These are phyloP conservation scores for Onthophagus taurus DNA, from an alignment of 1,140 invertebrate species.

Conservation along the genomic window DNA sequence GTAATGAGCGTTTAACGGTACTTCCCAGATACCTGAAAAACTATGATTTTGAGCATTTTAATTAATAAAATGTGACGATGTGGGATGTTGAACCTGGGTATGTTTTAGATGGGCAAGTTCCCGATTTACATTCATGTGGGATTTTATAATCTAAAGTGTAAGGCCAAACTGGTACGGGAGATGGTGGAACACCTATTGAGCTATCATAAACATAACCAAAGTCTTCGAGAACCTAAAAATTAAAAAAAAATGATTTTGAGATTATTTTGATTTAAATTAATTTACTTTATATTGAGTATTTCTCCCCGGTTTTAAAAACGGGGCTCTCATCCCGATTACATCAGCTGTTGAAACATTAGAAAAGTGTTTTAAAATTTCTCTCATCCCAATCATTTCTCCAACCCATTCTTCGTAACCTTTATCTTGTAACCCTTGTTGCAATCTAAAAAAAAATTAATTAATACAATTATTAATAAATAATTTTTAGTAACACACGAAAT, in stretches of 20 bases:
- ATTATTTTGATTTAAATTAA: background rate
- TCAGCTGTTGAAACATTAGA: conserved; percentile 72
- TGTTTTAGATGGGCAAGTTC: conserved; percentile 80
- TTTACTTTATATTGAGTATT: conserved; percentile 84
- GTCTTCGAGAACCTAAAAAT: conserved; percentile 66
- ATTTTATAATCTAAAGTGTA: conserved; percentile 89
- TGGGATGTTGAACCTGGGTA: conserved; percentile 58
- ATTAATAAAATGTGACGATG: background rate
- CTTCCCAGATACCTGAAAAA: conserved; percentile 82
- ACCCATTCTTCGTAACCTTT: conserved; percentile 87
- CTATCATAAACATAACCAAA: conserved; percentile 90
- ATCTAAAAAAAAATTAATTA: conserved; percentile 21
- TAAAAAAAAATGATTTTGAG: background rate
- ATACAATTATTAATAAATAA: background rate
- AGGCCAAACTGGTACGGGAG: conserved; percentile 81
- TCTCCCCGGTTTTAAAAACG: conserved; percentile 81
- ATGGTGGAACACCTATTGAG: conserved; percentile 76
- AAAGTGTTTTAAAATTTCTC: conserved; percentile 74
- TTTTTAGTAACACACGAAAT: conserved; percentile 54
- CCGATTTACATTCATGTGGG: conserved; percentile 84
- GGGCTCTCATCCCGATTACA: conserved; percentile 80
- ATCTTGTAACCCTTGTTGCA: conserved; percentile 74
- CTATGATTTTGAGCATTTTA: conserved; percentile 7
- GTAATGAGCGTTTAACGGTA: conserved; percentile 87
- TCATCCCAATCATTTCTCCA: conserved; percentile 88